These are phyloP conservation scores for Carduelis carduelis DNA, from an alignment of 2,797 vertebrate genomes.

Conservation along the genomic window DNA sequence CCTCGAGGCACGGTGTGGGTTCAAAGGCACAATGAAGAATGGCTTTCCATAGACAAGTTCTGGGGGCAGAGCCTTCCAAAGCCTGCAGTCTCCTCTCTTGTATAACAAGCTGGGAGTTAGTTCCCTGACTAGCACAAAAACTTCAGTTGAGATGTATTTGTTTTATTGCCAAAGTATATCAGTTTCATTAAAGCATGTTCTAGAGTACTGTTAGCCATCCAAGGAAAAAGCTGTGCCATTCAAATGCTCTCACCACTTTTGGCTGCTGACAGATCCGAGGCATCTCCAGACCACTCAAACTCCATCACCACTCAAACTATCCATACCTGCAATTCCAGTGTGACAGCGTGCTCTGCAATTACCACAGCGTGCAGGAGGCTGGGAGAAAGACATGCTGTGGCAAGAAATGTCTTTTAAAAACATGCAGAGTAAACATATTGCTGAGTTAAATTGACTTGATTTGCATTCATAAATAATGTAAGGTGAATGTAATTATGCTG, in stretches of 20 bases:
- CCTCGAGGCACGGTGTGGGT: slow-evolving; percentile 46
- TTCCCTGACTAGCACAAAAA: not conserved
- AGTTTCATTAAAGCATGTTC: not conserved
- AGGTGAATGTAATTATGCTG: not conserved
- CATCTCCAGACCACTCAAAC: not conserved
- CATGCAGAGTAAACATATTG: slow-evolving; percentile 16
- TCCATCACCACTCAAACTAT: not conserved
- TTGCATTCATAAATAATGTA: slow-evolving; percentile 27
- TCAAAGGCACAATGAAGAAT: slow-evolving; percentile 64
- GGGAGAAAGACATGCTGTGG: not conserved
- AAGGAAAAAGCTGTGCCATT: not conserved
- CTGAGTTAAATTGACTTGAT: not conserved
- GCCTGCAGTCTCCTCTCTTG: not conserved
- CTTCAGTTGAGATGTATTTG: not conserved
- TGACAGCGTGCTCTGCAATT: not conserved
- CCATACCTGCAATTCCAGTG: slow-evolving; percentile 50
- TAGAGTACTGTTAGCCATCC: not conserved
- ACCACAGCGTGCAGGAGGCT: not conserved
- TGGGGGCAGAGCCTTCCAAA: slow-evolving; percentile 30
- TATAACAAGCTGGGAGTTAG: not conserved
- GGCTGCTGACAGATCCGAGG: not conserved
- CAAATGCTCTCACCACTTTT: not conserved
- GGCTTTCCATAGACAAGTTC: slow-evolving; percentile 18
- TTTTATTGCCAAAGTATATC: not conserved
- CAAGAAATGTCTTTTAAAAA: slow-evolving; percentile 29